These are phyloP conservation scores for Epinephelus moara DNA, from an alignment of 2,113 vertebrate species.

Conservation along the genomic window DNA sequence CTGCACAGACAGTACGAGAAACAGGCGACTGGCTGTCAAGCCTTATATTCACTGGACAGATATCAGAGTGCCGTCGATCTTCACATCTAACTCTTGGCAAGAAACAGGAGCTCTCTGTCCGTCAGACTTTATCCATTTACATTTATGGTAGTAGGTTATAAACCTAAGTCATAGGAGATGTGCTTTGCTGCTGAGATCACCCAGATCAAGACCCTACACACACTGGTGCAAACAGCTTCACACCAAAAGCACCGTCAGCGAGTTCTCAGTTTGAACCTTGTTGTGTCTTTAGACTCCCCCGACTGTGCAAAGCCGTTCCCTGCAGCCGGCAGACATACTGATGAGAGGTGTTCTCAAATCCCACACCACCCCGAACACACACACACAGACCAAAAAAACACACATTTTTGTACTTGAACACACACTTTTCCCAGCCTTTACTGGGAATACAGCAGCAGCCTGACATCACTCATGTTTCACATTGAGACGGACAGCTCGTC, in stretches of 20 bases:
- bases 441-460: constrained; percentile 33
- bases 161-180: background rate
- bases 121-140: background rate
- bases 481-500: constrained; percentile 58
- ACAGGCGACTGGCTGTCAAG: background rate
- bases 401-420: constrained; percentile 10
- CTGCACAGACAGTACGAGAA: background rate
- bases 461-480: constrained; percentile 72
- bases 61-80: background rate
- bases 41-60: background rate
- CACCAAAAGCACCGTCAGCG: constrained; percentile 40
- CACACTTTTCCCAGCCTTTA: constrained; percentile 58
- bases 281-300: constrained; percentile 58
- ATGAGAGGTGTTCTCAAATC: constrained; percentile 56
- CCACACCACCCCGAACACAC: constrained; percentile 38
- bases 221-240: background rate
- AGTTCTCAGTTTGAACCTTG: constrained; percentile 41
- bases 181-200: background rate
- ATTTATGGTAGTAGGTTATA: background rate
- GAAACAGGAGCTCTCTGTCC: background rate
- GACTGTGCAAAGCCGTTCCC: constrained; percentile 31
- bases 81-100: no score
- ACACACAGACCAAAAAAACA: constrained; percentile 36
- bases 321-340: constrained; percentile 40
- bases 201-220: background rate